Base-by-base conservation (phyloP, 2,888 invertebrate species). In the Hanleya hanleyi region DNA sequence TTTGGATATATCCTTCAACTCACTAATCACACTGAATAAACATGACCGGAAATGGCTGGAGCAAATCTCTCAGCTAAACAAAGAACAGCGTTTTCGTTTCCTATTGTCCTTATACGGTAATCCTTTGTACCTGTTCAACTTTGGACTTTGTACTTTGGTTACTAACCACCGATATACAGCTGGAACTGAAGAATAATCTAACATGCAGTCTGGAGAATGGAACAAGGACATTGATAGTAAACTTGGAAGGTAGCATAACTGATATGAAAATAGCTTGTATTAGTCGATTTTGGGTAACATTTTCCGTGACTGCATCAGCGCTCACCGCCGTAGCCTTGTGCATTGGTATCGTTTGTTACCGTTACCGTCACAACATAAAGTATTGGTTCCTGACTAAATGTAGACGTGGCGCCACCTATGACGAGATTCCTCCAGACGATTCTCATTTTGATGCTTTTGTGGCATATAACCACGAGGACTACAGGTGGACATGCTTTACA, bases 361-460 rank as follows among this genome's bases (percentile, higher is more conserved):
- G 64, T 37, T 64, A 64, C 38, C 15, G 37, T 15, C 18, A 18
- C n/a, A 35, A 37, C 15, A 64, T 64, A 35, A 64, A 64, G 29
- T 64, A 36, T 64, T 64, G 64, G 64, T 4, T 35, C 29, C 64
- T 36, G 6, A 64, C 64, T 18, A n/a, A 22, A 22, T 64, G 64
- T 35, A 15, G 64, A 6, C 18, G 26, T 3, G 22, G 4, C 35
- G 4, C 61, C 18, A 7, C 1, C 26, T 3, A 18, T 32, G 64
- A 64, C 35, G 64, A 35, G 15, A 15, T 4, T 15, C 18, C 57
- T 15, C 1, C 22, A 4, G 35, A 36, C 15, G 22, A 29, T 18
- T 32, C 38, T 32, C n/a, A 29, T 15, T 67, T 41, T 32, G 67
- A 67, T 47, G 47, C 32, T 18, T 67, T 67, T 22, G 47, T 67